phyloP scores from a whole-genome alignment of 2,113 vertebrate genomes.

The Archocentrus centrarchus region DNA sequence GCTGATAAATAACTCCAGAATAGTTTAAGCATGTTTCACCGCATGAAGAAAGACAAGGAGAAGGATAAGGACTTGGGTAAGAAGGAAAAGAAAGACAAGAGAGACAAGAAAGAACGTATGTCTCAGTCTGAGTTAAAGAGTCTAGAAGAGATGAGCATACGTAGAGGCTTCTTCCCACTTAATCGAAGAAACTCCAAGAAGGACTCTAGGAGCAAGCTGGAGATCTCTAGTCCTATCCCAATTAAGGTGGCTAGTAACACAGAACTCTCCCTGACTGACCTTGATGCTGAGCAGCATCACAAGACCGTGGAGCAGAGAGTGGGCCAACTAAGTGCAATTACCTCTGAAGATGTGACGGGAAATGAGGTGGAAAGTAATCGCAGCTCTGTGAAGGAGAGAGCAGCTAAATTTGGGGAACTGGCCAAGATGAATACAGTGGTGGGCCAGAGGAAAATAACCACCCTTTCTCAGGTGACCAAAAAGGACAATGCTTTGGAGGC shows the following conservation, averaged over 20 bases:
- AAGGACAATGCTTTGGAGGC: conserved; percentile 84
- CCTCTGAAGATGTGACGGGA: conserved; percentile 83
- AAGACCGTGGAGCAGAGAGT: conserved; percentile 82
- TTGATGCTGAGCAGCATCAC: conserved; percentile 81
- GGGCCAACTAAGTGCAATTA: conserved; percentile 81
- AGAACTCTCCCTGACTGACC: conserved; percentile 87
- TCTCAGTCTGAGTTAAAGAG: conserved; percentile 92
- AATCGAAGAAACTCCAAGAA: conserved; percentile 90
- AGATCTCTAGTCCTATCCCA: conserved; percentile 95
- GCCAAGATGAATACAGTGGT: conserved; percentile 87
- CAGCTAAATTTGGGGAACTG: conserved; percentile 89
- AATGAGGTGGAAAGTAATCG: conserved; percentile 73
- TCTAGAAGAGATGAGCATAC: conserved; percentile 94
- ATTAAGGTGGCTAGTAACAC: conserved; percentile 91
- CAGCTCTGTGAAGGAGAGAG: conserved; percentile 89
- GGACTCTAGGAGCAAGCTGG: conserved; percentile 87
- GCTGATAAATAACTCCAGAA: conserved; percentile 24
- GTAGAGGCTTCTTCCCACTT: conserved; percentile 93
- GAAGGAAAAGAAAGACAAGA: conserved; percentile 93
- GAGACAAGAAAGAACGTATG: conserved; percentile 97
- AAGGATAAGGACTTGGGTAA: conserved; percentile 82
- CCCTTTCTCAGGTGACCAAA: conserved; percentile 85
- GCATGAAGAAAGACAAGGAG: conserved; percentile 94
- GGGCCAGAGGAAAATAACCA: conserved; percentile 82
- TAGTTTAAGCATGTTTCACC: conserved; percentile 83